Percentiles rank a stretch among this genome's conserved stretches.
These are phyloP conservation scores for Ictalurus furcatus DNA, from an alignment of 2,113 vertebrate species.

Conservation along the genomic window DNA sequence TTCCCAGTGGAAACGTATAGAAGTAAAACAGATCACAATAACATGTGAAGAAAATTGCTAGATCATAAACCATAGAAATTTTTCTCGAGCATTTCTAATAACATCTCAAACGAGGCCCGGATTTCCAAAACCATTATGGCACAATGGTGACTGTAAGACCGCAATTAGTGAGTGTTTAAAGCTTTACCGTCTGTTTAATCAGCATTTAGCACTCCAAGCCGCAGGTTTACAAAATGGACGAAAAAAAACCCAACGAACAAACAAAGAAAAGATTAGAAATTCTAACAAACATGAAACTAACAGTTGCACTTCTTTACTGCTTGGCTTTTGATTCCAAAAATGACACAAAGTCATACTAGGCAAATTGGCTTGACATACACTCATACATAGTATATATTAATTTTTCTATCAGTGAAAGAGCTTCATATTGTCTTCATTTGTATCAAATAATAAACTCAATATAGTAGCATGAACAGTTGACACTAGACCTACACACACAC, in stretches of 20 bases:
- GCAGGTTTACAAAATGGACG: neutral
- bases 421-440: neutral
- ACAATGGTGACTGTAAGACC: conserved; percentile 4
- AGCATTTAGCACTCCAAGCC: neutral
- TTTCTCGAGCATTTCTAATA: neutral
- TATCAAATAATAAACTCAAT: conserved; percentile 22
- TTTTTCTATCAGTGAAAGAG: neutral
- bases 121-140: neutral
- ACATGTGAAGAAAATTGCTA: neutral
- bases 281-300: neutral
- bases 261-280: neutral
- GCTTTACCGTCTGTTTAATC: neutral
- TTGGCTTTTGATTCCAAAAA: neutral
- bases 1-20: neutral
- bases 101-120: neutral
- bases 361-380: conserved; percentile 4
- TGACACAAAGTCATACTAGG: neutral
- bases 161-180: neutral
- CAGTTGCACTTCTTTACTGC: neutral
- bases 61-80: neutral
- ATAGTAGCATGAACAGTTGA: neutral
- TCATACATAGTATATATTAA: neutral
- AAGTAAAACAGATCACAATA: neutral
- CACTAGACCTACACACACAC: neutral
- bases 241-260: neutral